A percentile compares a stretch with the other conserved stretches of the same genome.
phyloP scores from a whole-genome alignment of 2,797 vertebrate species.

The Coracias cyanogaster region DNA sequence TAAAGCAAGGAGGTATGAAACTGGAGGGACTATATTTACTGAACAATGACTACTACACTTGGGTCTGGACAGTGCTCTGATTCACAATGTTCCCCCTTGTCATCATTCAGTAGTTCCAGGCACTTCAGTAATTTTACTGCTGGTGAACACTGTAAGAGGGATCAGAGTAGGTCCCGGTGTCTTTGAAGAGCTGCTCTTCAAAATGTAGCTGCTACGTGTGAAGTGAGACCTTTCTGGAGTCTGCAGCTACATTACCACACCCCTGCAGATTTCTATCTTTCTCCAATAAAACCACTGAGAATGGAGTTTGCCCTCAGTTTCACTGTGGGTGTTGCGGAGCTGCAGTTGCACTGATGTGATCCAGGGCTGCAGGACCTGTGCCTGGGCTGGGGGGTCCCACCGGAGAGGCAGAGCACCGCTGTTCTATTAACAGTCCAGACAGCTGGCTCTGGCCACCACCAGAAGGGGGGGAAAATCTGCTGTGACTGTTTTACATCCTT shows the following conservation, averaged over 20 bases:
- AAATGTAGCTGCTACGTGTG: neutral
- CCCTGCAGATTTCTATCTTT: neutral
- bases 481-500: neutral
- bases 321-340: neutral
- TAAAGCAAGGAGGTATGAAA: neutral
- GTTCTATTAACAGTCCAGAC: too few species aligned
- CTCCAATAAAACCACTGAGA: neutral
- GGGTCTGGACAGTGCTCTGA: neutral
- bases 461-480: rapidly evolving
- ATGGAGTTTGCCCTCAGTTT: neutral
- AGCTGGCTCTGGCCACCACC: neutral
- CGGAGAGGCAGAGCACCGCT: too few species aligned
- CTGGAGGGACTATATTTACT: neutral
- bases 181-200: slow-evolving; percentile 18
- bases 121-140: neutral
- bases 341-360: rapidly evolving
- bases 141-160: neutral
- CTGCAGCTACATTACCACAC: neutral
- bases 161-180: neutral
- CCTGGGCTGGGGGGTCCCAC: too few species aligned
- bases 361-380: rapidly evolving
- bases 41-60: neutral
- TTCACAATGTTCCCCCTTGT: neutral
- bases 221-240: neutral
- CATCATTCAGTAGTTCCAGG: neutral